Evolutionary conservation across 2,113 vertebrate species (phyloP).

Genomic region (Daboia siamensis): DNA sequence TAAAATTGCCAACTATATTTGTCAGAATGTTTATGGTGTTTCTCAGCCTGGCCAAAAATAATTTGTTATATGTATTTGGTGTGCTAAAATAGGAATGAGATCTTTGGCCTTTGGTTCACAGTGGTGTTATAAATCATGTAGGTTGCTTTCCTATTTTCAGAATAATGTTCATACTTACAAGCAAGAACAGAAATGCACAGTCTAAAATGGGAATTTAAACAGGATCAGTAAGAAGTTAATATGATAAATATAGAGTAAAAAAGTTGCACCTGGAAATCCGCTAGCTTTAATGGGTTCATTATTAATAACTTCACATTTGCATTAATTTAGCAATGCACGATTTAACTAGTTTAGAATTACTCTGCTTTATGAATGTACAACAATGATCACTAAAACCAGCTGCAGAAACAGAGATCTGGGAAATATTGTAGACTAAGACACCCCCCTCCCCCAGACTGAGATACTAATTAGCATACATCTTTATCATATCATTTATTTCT

Average conservation of each 20-base stretch:
- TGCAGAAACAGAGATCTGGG: not conserved
- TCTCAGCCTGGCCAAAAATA: slow-evolving; percentile 33
- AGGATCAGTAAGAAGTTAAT: slow-evolving; percentile 28
- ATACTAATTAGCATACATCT: not conserved
- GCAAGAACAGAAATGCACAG: not conserved
- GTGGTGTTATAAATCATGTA: slow-evolving; percentile 15
- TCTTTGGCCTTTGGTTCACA: slow-evolving; percentile 18
- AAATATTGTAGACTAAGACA: not conserved
- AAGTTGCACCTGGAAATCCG: not conserved
- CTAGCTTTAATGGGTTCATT: not conserved
- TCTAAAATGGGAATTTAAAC: not conserved
- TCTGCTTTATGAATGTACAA: not conserved
- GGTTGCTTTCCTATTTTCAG: slow-evolving; percentile 5
- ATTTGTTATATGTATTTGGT: slow-evolving; percentile 3
- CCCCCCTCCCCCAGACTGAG: not conserved
- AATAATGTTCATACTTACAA: slow-evolving; percentile 16
- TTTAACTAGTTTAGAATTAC: not conserved
- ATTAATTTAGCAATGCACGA: not conserved
- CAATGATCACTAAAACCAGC: not conserved
- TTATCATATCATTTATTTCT: not conserved
- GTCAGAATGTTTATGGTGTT: not conserved
- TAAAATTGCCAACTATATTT: slow-evolving; percentile 4
- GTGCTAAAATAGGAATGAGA: slow-evolving; percentile 15
- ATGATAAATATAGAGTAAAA: not conserved
- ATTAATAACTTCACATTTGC: not conserved